Evolutionary conservation across 2,888 invertebrate species (phyloP).

Genomic region (Palloptera scutellata): DNA sequence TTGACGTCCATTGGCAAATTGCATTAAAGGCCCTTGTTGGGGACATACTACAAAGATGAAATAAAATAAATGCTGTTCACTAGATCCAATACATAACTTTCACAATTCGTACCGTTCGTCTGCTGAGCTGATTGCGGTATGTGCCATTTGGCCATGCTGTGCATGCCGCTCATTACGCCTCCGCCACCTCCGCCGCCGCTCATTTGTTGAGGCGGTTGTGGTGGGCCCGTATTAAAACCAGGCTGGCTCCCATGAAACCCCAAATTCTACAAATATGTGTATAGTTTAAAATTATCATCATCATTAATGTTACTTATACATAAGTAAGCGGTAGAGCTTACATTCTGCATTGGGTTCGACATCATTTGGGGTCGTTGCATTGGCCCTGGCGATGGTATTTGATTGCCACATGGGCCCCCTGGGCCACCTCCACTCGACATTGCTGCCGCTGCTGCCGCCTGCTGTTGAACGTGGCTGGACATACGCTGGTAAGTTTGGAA

Average conservation of each 20-base stretch:
- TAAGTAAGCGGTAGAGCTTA: conserved; percentile 53
- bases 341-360: conserved; percentile 65
- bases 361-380: conserved; percentile 61
- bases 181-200: conserved; percentile 48
- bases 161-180: conserved; percentile 53
- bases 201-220: conserved; percentile 60
- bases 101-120: conserved; percentile 62
- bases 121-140: conserved; percentile 68
- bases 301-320: background rate
- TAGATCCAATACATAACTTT: conserved; percentile 15
- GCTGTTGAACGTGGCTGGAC: conserved; percentile 71
- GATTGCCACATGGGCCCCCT: conserved; percentile 46
- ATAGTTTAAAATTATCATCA: conserved; percentile 4
- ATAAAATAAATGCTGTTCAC: background rate
- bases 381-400: conserved; percentile 59
- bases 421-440: conserved; percentile 50
- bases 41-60: conserved; percentile 50
- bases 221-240: conserved; percentile 66
- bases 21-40: conserved; percentile 62
- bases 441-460: conserved; percentile 63
- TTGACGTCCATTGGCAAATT: conserved; percentile 63
- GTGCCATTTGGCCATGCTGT: conserved; percentile 75
- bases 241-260: conserved; percentile 65
- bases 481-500: conserved; percentile 63
- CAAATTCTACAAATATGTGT: conserved; percentile 52